Evolutionary conservation across 2,797 vertebrate species (phyloP), one percentile per base, ranked within the genome.

Genomic region (Sphenodon punctatus): DNA sequence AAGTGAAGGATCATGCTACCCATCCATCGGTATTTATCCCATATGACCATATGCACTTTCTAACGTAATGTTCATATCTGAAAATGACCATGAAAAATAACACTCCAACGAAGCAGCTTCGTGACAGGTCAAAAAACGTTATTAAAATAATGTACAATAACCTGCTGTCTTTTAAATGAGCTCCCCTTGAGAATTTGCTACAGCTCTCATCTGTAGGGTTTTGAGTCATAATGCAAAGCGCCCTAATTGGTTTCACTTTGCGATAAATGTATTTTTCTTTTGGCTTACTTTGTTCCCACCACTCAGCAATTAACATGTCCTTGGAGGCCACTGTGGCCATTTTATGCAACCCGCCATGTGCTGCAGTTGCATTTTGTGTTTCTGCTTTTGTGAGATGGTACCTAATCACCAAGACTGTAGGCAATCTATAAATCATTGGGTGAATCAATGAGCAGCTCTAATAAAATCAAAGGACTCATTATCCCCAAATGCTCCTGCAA

Each of bases 271-370:
- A 2, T 72, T 86, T 55, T 76, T 72, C 59, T 30, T 38, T 65
- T 67, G 68, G 78, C 75, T 87, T 89, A 65, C n/a, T 61, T 66
- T 78, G 17, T 72, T 85, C 25, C 82, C 80, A 45, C 86, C 86
- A 1, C 15, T 56, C 36, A 67, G 49, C 59, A 45, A 75, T 75
- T 83, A 79, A 85, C 58, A 30, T 34, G 46, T 79, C 86, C 46
- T 56, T 63, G 61, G 82, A 63, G 82, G 63, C 39, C 3, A 5
- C 67, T 70, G 78, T 75, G 80, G 84, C 81, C 58, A 23, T 27
- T 86, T 84, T 53, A 71, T 64, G 64, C 23, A 69, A 56, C 72
- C 56, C 23, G 1, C 12, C 83, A 75, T 25, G 80, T 75, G 36
- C 11, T 88, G 70, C 49, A 55, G 79, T 73, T 73, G 70, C 68